Conservation (phyloP, 2,888 invertebrate genomes). For the Sarcophaga variegata region DNA sequence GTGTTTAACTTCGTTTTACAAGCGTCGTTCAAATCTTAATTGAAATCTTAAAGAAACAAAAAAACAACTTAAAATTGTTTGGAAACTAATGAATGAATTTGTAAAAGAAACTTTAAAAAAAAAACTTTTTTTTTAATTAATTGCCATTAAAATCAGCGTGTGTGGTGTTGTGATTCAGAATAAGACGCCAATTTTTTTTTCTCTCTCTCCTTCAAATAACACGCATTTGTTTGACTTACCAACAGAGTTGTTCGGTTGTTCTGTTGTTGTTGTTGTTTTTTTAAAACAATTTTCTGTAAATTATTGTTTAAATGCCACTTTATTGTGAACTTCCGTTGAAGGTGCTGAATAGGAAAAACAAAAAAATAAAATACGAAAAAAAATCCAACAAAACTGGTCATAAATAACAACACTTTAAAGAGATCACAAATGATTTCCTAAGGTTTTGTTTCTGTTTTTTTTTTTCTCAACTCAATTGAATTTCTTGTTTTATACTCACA, state of each 20-base stretch:
- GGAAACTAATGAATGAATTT: slow-evolving; percentile 63
- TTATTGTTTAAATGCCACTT: slow-evolving; percentile 52
- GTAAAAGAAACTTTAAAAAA: slow-evolving; percentile 26
- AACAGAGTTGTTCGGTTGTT: background rate
- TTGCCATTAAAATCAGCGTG: slow-evolving; percentile 58
- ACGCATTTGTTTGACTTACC: background rate
- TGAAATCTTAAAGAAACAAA: slow-evolving; percentile 46
- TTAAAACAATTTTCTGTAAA: slow-evolving; percentile 39
- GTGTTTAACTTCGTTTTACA: background rate
- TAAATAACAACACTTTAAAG: slow-evolving; percentile 39
- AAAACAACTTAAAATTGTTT: slow-evolving; percentile 7
- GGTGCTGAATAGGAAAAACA: slow-evolving; percentile 54
- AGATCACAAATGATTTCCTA: slow-evolving; percentile 56
- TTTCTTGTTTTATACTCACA: slow-evolving; percentile 29
- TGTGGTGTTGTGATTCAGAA: slow-evolving; percentile 31
- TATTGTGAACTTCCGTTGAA: slow-evolving; percentile 63
- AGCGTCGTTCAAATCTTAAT: slow-evolving; percentile 45
- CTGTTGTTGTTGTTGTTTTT: background rate
- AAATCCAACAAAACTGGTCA: slow-evolving; percentile 3
- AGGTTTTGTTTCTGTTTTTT: slow-evolving; percentile 5
- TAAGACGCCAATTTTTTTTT: slow-evolving; percentile 3
- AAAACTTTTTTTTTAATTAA: slow-evolving; percentile 39
- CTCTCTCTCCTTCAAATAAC: background rate
- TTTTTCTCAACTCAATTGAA: background rate
- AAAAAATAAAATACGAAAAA: background rate